A percentile compares a stretch with the other conserved stretches of the same genome.
phyloP scores from a whole-genome alignment of 2,113 vertebrate genomes.

The Zootoca vivipara region DNA sequence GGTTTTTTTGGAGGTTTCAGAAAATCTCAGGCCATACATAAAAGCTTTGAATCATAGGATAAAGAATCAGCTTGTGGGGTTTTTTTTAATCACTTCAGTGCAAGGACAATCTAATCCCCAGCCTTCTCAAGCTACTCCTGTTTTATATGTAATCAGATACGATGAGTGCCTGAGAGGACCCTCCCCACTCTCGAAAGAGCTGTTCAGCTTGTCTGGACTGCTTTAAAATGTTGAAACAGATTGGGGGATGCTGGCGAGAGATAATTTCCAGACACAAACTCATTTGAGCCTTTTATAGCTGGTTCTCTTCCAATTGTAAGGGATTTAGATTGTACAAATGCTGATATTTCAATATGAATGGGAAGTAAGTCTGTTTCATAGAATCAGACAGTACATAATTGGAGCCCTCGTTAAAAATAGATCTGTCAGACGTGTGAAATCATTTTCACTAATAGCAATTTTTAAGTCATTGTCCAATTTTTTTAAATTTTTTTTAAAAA shows the following conservation, averaged over 20 bases:
- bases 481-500: background rate
- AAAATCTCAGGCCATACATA: background rate
- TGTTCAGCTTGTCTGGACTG: background rate
- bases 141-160: background rate
- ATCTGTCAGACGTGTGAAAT: constrained; percentile 8
- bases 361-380: background rate
- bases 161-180: background rate
- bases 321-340: background rate
- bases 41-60: background rate
- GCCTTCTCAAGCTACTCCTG: background rate
- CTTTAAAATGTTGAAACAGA: background rate
- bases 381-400: constrained; percentile 18
- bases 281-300: background rate
- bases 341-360: background rate
- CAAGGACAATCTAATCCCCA: background rate
- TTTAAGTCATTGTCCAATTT: constrained; percentile 18
- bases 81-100: background rate
- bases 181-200: background rate
- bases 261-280: constrained; percentile 6
- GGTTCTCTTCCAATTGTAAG: background rate
- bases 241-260: background rate
- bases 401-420: constrained; percentile 23
- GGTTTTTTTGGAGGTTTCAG: background rate
- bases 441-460: background rate
- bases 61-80: background rate